Evolutionary conservation across 2,888 invertebrate species (phyloP).

Genomic region (Cephus spinipes): DNA sequence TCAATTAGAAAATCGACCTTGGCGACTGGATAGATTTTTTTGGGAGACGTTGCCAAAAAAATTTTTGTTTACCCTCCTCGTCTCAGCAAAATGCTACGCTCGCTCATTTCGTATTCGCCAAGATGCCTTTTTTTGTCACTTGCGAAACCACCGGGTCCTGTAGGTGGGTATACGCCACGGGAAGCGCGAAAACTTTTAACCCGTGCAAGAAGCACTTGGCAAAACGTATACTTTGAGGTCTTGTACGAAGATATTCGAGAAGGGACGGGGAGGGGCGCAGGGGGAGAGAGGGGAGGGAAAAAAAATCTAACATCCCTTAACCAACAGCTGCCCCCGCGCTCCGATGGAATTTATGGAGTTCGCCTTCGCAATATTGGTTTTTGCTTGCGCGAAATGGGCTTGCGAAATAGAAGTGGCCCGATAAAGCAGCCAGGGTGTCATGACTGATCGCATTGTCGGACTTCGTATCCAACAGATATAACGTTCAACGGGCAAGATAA

Average conservation of each 20-base stretch:
- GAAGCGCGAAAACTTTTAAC: background rate
- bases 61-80: background rate
- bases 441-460: constrained; percentile 8
- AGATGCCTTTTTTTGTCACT: background rate
- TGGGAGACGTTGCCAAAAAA: too few species aligned
- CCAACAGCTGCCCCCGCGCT: background rate
- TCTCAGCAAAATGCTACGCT: background rate
- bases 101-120: background rate
- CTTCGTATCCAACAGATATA: background rate
- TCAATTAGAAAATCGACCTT: background rate
- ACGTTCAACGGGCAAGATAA: background rate
- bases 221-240: background rate
- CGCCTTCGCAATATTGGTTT: background rate
- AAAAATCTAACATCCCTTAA: background rate
- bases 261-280: too few species aligned
- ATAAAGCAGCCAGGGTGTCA: constrained; percentile 1
- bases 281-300: background rate
- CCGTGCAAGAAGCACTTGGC: background rate
- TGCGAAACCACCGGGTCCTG: background rate
- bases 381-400: background rate
- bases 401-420: background rate
- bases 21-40: too few species aligned
- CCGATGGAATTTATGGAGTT: constrained; percentile 3
- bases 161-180: too few species aligned
- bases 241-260: background rate